Evolutionary conservation across 2,888 invertebrate species (phyloP).

Genomic region (Keiferia lycopersicella): DNA sequence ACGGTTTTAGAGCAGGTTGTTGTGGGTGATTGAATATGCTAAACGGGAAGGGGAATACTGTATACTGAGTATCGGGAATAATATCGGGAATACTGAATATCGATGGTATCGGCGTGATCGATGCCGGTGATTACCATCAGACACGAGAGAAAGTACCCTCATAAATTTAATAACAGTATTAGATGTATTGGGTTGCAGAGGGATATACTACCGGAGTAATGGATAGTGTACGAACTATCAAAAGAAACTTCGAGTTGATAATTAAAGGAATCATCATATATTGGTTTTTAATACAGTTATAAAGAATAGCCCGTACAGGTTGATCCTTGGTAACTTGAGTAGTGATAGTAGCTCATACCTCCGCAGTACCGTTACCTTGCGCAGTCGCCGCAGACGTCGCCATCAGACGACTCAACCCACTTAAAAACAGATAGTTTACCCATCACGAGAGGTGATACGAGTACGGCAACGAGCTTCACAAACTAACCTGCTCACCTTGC

Average conservation of each 20-base stretch:
- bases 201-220: conserved; percentile 42
- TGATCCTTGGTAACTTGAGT: too few relatives aligned
- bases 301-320: neutral
- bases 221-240: neutral
- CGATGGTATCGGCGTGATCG: conserved; percentile 62
- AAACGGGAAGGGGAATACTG: conserved; percentile 51
- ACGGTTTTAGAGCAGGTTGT: conserved; percentile 32
- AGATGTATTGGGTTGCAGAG: conserved; percentile 74
- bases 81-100: conserved; percentile 46
- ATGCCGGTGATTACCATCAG: conserved; percentile 64
- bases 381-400: conserved; percentile 44
- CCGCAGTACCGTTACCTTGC: conserved; percentile 14
- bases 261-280: too few relatives aligned
- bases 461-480: conserved; percentile 35
- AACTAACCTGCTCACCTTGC: neutral
- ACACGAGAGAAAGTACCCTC: conserved; percentile 72
- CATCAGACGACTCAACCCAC: conserved; percentile 64
- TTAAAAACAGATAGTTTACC: conserved; percentile 62
- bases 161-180: conserved; percentile 77
- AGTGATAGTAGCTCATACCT: too few relatives aligned
- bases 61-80: too few relatives aligned
- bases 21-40: conserved; percentile 61
- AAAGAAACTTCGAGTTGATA: too few relatives aligned
- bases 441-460: conserved; percentile 53
- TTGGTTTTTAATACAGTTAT: too few relatives aligned